phyloP scores from a whole-genome alignment of 2,888 invertebrate genomes.

The Xestia ashworthii region DNA sequence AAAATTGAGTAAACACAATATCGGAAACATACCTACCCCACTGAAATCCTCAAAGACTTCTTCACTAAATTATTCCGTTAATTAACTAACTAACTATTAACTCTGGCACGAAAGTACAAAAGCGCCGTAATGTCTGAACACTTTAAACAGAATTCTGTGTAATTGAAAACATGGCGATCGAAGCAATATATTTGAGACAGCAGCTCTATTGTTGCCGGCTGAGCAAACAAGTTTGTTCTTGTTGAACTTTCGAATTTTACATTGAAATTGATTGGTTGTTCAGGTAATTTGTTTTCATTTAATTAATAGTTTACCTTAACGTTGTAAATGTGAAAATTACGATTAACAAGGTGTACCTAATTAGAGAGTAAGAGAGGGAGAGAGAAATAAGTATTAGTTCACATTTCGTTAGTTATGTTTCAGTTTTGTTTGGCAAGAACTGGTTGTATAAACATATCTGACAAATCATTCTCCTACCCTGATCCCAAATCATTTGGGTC shows the following conservation, averaged over 20 bases:
- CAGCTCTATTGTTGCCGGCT: slow-evolving; percentile 30
- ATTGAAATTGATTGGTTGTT: slow-evolving; percentile 32
- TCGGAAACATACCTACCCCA: neutral
- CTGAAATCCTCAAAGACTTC: slow-evolving; percentile 13
- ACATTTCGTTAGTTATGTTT: neutral
- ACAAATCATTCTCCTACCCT: neutral
- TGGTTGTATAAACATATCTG: neutral
- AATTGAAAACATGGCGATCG: slow-evolving; percentile 53
- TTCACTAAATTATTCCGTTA: slow-evolving; percentile 42
- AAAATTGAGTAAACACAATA: neutral
- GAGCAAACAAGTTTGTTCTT: slow-evolving; percentile 42
- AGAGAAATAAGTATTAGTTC: neutral
- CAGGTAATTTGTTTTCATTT: slow-evolving; percentile 18
- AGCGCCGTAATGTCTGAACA: slow-evolving; percentile 32
- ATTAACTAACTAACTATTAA: slow-evolving; percentile 45
- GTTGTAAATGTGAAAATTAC: neutral
- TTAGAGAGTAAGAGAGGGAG: neutral
- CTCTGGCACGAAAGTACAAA: slow-evolving; percentile 14
- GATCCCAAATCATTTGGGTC: too few relatives aligned
- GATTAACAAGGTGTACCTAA: neutral
- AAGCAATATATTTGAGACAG: slow-evolving; percentile 48
- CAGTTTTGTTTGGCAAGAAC: neutral
- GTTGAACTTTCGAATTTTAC: slow-evolving; percentile 34
- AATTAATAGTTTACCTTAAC: neutral
- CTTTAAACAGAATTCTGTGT: slow-evolving; percentile 45